These are phyloP conservation scores for Cheilosia pagana DNA, from an alignment of 2,888 invertebrate species.

Conservation along the genomic window DNA sequence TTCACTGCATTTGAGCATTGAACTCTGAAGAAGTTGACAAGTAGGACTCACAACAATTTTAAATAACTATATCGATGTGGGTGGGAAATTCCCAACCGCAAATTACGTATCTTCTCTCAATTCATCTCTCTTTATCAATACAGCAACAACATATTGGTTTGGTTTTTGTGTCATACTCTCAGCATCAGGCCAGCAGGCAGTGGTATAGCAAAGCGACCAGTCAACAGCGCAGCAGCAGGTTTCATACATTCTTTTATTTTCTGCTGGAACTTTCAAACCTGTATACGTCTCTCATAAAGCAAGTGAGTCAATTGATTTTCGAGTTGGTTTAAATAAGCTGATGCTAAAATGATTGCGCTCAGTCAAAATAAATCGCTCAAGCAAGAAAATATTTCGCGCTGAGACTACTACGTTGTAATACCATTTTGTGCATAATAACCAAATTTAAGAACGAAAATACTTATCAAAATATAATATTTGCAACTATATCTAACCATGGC, in stretches of 20 bases:
- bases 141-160: not conserved
- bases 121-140: slow-evolving; percentile 26
- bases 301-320: slow-evolving; percentile 46
- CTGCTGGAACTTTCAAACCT: slow-evolving; percentile 52
- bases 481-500: slow-evolving; percentile 21
- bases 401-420: not conserved
- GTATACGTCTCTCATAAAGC: slow-evolving; percentile 40
- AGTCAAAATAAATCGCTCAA: slow-evolving; percentile 43
- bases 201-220: no score
- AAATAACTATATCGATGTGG: slow-evolving; percentile 35
- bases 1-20: slow-evolving; percentile 24
- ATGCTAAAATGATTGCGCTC: slow-evolving; percentile 32
- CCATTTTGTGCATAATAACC: not conserved
- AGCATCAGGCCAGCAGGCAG: not conserved
- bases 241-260: slow-evolving; percentile 43
- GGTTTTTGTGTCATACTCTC: slow-evolving; percentile 22
- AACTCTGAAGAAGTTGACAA: slow-evolving; percentile 13
- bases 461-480: not conserved
- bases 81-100: slow-evolving; percentile 70
- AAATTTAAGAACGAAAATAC: not conserved
- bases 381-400: not conserved
- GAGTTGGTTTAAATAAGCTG: slow-evolving; percentile 59
- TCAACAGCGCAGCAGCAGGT: slow-evolving; percentile 32
- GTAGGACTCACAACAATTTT: slow-evolving; percentile 25
- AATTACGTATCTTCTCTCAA: slow-evolving; percentile 26